Evolutionary conservation across 2,888 invertebrate species (phyloP).

Genomic region (Tricholauxania praeusta): DNA sequence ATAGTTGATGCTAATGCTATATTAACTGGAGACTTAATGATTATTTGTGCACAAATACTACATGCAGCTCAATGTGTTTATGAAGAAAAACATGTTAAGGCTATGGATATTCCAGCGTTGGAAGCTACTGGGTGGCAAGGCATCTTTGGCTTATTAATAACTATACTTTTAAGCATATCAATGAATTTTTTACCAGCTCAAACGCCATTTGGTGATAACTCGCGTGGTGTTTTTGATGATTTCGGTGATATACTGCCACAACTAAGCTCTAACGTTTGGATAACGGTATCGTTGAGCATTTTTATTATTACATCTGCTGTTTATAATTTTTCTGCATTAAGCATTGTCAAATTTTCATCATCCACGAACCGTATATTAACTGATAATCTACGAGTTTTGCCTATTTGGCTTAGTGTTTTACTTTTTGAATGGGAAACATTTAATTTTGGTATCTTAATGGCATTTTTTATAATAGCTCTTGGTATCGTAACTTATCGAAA

Average conservation of each 20-base stretch:
- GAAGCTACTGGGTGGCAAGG: conserved; percentile 97
- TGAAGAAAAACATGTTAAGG: conserved; percentile 90
- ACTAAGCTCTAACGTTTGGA: conserved; percentile 73
- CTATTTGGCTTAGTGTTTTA: conserved; percentile 90
- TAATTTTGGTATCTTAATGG: conserved; percentile 81
- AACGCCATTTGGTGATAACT: conserved; percentile 81
- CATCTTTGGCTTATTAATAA: conserved; percentile 77
- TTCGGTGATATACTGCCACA: conserved; percentile 87
- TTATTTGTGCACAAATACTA: conserved; percentile 83
- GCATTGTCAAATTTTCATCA: conserved; percentile 92
- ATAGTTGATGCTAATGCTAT: conserved; percentile 73
- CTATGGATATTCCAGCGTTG: conserved; percentile 87
- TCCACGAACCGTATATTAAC: conserved; percentile 92
- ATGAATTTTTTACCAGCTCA: conserved; percentile 86
- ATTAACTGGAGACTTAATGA: conserved; percentile 84
- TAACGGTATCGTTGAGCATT: conserved; percentile 78
- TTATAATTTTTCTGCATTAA: conserved; percentile 93
- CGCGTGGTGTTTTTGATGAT: conserved; percentile 84
- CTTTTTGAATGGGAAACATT: conserved; percentile 83
- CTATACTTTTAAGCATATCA: conserved; percentile 76
- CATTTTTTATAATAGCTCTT: conserved; percentile 79
- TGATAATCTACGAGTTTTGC: conserved; percentile 87
- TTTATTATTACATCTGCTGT: conserved; percentile 87
- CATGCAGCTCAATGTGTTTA: conserved; percentile 93
- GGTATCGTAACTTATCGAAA: conserved; percentile 90